Percentiles rank a stretch among this genome's conserved stretches.
Conservation (phyloP, 2,797 vertebrate genomes). For the Fistularia commersonii region DNA sequence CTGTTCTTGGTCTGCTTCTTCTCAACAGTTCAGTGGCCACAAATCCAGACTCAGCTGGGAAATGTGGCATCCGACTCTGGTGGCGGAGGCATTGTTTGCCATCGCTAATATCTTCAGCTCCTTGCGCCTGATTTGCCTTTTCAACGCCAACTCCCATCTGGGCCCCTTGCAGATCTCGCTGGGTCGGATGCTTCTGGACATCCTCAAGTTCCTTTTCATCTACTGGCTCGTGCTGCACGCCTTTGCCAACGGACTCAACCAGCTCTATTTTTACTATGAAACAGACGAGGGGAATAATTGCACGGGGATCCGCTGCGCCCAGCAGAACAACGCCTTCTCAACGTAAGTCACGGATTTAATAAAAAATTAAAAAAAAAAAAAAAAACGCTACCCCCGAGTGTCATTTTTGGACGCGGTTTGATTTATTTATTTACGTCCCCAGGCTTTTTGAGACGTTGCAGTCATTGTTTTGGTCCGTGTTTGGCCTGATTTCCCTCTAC, state of each 20-base stretch:
- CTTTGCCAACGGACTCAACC: constrained; percentile 97
- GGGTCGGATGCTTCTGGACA: constrained; percentile 96
- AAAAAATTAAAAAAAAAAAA: constrained; percentile 4
- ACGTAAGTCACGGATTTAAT: constrained; percentile 79
- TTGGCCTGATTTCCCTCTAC: constrained; percentile 93
- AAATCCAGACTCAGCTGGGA: constrained; percentile 82
- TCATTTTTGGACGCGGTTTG: constrained; percentile 3
- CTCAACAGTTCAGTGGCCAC: constrained; percentile 79
- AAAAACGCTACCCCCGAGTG: background rate
- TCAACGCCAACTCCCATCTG: constrained; percentile 97
- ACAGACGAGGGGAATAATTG: constrained; percentile 58
- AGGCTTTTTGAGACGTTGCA: constrained; percentile 96
- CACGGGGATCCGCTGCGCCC: constrained; percentile 88
- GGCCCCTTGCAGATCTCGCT: constrained; percentile 97
- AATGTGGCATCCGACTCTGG: constrained; percentile 94
- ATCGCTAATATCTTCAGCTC: constrained; percentile 99
- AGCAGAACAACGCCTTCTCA: constrained; percentile 96
- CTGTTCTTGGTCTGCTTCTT: background rate
- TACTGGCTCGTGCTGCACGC: constrained; percentile 95
- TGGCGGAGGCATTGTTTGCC: constrained; percentile 94
- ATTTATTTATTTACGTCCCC: constrained; percentile 26
- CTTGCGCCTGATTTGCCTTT: constrained; percentile 92
- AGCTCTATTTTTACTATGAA: constrained; percentile 94
- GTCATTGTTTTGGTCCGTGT: constrained; percentile 97
- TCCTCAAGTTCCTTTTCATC: constrained; percentile 98